Evolutionary conservation across 1,140 invertebrate genomes (phyloP).

Genomic region (Rhagoletis pomonella): DNA sequence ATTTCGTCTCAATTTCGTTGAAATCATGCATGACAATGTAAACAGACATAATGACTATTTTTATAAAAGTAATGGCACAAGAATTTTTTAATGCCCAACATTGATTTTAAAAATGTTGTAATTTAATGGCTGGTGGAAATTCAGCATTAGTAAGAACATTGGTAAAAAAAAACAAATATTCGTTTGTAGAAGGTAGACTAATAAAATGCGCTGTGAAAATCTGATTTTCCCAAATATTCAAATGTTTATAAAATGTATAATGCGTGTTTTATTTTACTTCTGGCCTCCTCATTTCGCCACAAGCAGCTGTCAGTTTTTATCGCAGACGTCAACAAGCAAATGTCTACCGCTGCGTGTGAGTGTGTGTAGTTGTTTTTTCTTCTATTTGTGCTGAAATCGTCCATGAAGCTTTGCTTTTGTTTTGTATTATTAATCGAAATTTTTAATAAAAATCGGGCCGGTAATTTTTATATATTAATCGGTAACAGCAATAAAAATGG

Average conservation of each 20-base stretch:
- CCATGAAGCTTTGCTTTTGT: not conserved
- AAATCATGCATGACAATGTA: too few relatives aligned
- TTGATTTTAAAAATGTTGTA: too few relatives aligned
- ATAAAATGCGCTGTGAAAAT: too few relatives aligned
- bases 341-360: not conserved
- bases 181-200: too few relatives aligned
- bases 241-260: not conserved
- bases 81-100: too few relatives aligned
- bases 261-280: not conserved
- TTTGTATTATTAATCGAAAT: conserved; percentile 8
- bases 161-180: too few relatives aligned
- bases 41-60: too few relatives aligned
- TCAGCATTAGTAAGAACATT: too few relatives aligned
- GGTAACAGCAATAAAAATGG: not conserved
- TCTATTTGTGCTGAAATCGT: conserved; percentile 11
- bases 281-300: not conserved
- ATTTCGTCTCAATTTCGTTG: too few relatives aligned
- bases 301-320: conserved; percentile 25
- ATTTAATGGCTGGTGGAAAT: too few relatives aligned
- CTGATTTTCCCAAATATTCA: too few relatives aligned
- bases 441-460: conserved; percentile 42
- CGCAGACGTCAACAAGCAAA: conserved; percentile 25
- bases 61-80: too few relatives aligned
- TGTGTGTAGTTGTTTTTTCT: conserved; percentile 3
- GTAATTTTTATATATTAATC: conserved; percentile 54